Conservation (phyloP, 2,888 invertebrate genomes). For the Melangyna quadrimaculata region DNA sequence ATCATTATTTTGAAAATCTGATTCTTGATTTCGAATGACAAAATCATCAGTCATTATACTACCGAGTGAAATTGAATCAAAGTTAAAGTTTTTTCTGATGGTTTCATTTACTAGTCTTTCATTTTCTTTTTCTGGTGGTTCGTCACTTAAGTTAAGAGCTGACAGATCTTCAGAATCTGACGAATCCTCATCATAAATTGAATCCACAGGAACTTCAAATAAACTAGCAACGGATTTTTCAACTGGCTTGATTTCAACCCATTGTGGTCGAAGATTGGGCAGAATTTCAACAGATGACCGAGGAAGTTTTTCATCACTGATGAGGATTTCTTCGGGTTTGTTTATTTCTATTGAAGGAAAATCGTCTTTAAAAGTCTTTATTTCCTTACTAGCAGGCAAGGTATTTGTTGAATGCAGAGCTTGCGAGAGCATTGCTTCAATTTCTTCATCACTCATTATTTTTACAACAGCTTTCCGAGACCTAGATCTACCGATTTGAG, state of each 20-base stretch:
- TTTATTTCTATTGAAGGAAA: not conserved
- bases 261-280: constrained; percentile 30
- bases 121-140: not conserved
- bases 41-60: constrained; percentile 21
- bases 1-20: not conserved
- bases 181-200: not conserved
- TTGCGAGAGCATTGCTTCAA: constrained; percentile 46
- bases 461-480: constrained; percentile 12
- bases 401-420: not conserved
- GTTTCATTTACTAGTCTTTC: not conserved
- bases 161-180: not conserved
- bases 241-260: constrained; percentile 59
- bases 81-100: not conserved
- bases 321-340: too few species aligned
- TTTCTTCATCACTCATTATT: constrained; percentile 55
- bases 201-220: not conserved
- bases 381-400: not conserved
- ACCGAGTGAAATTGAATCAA: not conserved
- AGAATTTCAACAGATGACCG: constrained; percentile 2
- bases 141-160: not conserved
- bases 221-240: constrained; percentile 12
- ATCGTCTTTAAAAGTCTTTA: not conserved
- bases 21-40: not conserved
- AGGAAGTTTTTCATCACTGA: not conserved
- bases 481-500: not conserved